phyloP scores from a whole-genome alignment of 1,140 invertebrate genomes.

The Acromyrmex charruanus region DNA sequence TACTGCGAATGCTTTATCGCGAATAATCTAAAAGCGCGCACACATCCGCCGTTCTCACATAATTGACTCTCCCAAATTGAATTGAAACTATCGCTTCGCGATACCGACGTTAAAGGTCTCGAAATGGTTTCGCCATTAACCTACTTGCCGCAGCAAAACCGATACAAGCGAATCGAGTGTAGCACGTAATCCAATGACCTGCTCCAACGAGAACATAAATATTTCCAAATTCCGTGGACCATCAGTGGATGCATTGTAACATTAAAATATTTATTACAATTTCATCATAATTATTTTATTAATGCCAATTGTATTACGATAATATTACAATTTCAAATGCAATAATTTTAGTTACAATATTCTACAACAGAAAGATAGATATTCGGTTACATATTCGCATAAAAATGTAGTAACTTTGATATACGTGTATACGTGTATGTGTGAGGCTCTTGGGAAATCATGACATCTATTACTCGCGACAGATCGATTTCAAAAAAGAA shows the following conservation, averaged over 20 bases:
- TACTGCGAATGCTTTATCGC: constrained; percentile 27
- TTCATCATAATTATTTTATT: constrained; percentile 5
- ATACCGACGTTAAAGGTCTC: constrained; percentile 55
- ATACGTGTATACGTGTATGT: not conserved
- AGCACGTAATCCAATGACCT: constrained; percentile 54
- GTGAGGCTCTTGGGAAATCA: constrained; percentile 73
- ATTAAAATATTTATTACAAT: constrained; percentile 26
- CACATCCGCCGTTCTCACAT: constrained; percentile 22
- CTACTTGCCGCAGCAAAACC: constrained; percentile 55
- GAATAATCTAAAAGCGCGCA: constrained; percentile 25
- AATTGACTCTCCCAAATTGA: constrained; percentile 45
- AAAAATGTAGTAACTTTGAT: constrained; percentile 69
- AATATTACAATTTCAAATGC: constrained; percentile 21
- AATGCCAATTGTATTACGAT: not conserved
- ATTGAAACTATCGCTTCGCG: constrained; percentile 51
- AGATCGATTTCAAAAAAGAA: constrained; percentile 58
- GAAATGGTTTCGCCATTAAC: constrained; percentile 61
- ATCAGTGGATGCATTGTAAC: not conserved
- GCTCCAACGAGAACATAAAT: constrained; percentile 35
- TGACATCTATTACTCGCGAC: constrained; percentile 71
- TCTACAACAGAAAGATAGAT: constrained; percentile 42
- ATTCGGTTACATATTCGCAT: constrained; percentile 58
- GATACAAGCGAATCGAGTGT: constrained; percentile 56
- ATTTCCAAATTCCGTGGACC: constrained; percentile 1
- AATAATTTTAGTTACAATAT: constrained; percentile 47